Percentiles rank a stretch among this genome's conserved stretches.
Evolutionary conservation across 1,140 invertebrate species (phyloP).

Genomic region (Nebria ingens): DNA sequence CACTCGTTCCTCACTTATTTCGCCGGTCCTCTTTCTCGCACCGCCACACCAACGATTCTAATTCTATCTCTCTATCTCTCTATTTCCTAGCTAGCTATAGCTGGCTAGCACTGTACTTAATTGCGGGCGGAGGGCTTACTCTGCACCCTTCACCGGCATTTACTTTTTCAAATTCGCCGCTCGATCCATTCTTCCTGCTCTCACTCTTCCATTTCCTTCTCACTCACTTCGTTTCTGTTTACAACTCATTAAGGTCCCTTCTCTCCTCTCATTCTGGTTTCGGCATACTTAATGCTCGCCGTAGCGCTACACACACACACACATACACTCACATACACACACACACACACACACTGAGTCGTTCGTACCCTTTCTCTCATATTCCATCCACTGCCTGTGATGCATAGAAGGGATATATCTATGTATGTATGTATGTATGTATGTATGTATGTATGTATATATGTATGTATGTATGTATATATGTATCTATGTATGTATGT

Average conservation of each 20-base stretch:
- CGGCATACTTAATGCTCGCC: neutral
- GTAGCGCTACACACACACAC: neutral
- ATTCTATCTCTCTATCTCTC: too few species aligned
- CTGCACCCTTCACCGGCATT: too few species aligned
- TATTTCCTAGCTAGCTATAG: too few species aligned
- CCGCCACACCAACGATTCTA: neutral
- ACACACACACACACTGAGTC: too few species aligned
- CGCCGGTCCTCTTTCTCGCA: neutral
- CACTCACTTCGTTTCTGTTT: neutral
- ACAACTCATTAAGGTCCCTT: neutral
- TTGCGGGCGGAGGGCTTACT: neutral
- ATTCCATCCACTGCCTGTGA: neutral
- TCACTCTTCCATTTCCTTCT: neutral
- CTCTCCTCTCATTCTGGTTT: neutral
- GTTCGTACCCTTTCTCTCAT: neutral
- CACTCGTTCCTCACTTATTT: neutral
- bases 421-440: conserved; percentile 12
- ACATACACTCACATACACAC: neutral
- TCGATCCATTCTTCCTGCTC: neutral
- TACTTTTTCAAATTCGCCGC: conserved; percentile 5
- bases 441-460: conserved; percentile 9
- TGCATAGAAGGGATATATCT: too few species aligned
- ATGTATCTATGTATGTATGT: conserved; percentile 9
- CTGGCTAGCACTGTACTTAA: neutral
- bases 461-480: conserved; percentile 7